These are phyloP conservation scores for Phania funesta DNA, from an alignment of 2,888 invertebrate genomes.

Conservation along the genomic window DNA sequence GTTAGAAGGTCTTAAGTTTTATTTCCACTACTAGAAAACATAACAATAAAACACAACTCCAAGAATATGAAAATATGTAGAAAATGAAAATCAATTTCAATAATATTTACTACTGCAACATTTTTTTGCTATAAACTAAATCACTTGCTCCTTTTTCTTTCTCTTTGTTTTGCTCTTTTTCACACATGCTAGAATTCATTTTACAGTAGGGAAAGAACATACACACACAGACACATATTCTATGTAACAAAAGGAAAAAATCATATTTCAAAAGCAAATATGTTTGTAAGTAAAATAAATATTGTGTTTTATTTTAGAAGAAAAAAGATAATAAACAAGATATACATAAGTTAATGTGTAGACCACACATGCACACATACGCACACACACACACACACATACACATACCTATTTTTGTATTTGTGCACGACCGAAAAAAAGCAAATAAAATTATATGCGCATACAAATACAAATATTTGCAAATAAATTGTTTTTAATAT, in stretches of 20 bases:
- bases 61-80: not conserved
- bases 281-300: not conserved
- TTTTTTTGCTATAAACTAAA: constrained; percentile 11
- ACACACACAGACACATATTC: not conserved
- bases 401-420: not conserved
- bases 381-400: not conserved
- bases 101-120: constrained; percentile 28
- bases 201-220: not conserved
- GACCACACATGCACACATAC: not conserved
- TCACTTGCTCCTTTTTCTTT: not conserved
- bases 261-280: constrained; percentile 18
- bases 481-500: constrained; percentile 48
- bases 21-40: constrained; percentile 17
- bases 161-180: not conserved
- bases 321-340: not conserved
- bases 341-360: constrained; percentile 40
- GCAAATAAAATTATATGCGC: constrained; percentile 40
- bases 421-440: not conserved
- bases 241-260: not conserved
- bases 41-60: not conserved
- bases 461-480: constrained; percentile 57
- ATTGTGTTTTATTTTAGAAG: not conserved
- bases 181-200: not conserved
- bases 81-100: constrained; percentile 15
- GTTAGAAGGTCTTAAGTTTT: constrained; percentile 21